Base-by-base conservation (phyloP, 2,797 vertebrate genomes). In the Fundulus diaphanus region DNA sequence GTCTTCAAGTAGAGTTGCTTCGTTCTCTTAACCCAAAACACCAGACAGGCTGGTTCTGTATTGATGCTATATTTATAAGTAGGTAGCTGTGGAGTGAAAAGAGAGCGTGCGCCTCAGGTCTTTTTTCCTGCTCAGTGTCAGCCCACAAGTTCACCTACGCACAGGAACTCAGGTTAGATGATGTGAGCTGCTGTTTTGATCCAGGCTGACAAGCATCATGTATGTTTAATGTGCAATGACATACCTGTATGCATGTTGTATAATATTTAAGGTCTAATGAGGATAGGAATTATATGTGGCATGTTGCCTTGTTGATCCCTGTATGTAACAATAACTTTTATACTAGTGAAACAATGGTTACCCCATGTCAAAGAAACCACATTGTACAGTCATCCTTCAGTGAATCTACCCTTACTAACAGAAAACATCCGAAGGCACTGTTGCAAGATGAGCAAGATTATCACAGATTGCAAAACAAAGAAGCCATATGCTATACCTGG, bases 51-150 rank as follows among this genome's bases (percentile, higher is more conserved):
- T 42, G 63, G 63, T 66, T 83, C 82, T 76, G 76, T 81, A 91
- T 91, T 93, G 89, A 95, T 94, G 90, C 85, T 92, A 92, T 91
- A 94, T 95, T 95, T 93, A 93, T 93, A 86, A 92, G 80, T 73
- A 85, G 79, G 80, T 76, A 70, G 74, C 63, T 82, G 85, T 77
- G 51, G 80, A 83, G 83, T 82, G 79, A 86, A 87, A 92, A 79
- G 73, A 73, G 80, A 84, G 86, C 85, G 86, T 79, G 79, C 67
- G 87, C 81, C 70, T 87, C 82, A 71, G 83, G 82, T 90, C 82
- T 89, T 68, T 80, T 77, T 70, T 77, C 82, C 77, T 80, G 76
- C 73, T 78, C 44, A n/a, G 74, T 83, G 87, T 84, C 82, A 87
- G 70, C 82, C 70, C 77, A 63, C 54, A 65, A 78, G 81, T 85